Percentiles rank a stretch among this genome's conserved stretches.
These are phyloP conservation scores for Scomberomorus guttatus DNA, from an alignment of 2,797 vertebrate genomes.

Conservation along the genomic window DNA sequence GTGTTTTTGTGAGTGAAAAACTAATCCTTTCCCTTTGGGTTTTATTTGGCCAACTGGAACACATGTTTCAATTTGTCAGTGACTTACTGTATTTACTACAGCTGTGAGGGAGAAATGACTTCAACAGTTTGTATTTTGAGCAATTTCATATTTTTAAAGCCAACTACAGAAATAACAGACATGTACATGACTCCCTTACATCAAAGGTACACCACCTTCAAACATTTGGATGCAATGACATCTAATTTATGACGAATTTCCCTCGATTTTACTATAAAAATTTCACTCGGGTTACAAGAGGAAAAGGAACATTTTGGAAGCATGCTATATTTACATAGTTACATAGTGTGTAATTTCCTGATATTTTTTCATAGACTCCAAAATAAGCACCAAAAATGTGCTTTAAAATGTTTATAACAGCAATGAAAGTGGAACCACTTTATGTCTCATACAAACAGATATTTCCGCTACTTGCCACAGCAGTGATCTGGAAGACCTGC, in stretches of 20 bases:
- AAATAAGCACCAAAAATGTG: constrained; percentile 36
- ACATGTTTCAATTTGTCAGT: constrained; percentile 69
- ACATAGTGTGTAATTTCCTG: constrained; percentile 33
- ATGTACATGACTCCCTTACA: constrained; percentile 18
- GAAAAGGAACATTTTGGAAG: not conserved
- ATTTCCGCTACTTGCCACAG: constrained; percentile 66
- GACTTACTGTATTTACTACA: constrained; percentile 76
- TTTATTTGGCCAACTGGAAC: constrained; percentile 61
- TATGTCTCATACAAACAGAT: constrained; percentile 70
- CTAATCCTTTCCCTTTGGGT: constrained; percentile 42
- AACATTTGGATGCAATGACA: constrained; percentile 54
- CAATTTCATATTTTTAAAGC: constrained; percentile 56
- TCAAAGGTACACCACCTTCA: constrained; percentile 32
- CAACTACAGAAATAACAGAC: constrained; percentile 38
- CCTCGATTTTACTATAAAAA: constrained; percentile 2
- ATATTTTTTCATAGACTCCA: constrained; percentile 5
- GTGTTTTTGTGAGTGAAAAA: constrained; percentile 55
- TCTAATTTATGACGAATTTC: constrained; percentile 28
- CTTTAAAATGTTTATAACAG: constrained; percentile 74
- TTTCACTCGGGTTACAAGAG: constrained; percentile 18
- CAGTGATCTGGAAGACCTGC: constrained; percentile 55
- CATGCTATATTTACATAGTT: constrained; percentile 42
- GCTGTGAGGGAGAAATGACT: constrained; percentile 69
- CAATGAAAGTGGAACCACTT: constrained; percentile 61
- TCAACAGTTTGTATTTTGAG: constrained; percentile 70